phyloP scores from a whole-genome alignment of 2,888 invertebrate species.

The Idaea straminata region DNA sequence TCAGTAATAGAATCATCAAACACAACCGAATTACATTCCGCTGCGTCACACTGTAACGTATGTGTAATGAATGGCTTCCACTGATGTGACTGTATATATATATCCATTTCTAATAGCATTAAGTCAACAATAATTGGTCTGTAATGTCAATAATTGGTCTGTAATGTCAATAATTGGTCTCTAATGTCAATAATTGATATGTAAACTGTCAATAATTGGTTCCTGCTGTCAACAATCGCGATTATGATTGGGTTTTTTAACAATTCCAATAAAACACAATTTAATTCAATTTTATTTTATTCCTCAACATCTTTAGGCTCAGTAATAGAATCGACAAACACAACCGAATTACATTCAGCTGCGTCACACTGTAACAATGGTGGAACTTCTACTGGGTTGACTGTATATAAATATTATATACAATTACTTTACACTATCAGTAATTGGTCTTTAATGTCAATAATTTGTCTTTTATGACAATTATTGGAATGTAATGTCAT shows the following conservation, averaged over 20 bases:
- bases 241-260: too few species aligned
- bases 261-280: slow-evolving; percentile 12
- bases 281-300: slow-evolving; percentile 31
- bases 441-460: too few species aligned
- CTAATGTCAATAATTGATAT: too few species aligned
- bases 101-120: too few species aligned
- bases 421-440: too few species aligned
- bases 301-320: slow-evolving; percentile 70
- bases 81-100: slow-evolving; percentile 65
- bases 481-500: too few species aligned
- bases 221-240: too few species aligned
- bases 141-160: too few species aligned
- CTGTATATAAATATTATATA: slow-evolving; percentile 53
- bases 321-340: slow-evolving; percentile 71
- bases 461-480: too few species aligned
- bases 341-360: slow-evolving; percentile 67
- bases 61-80: slow-evolving; percentile 71
- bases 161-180: too few species aligned
- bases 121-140: too few species aligned
- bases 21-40: slow-evolving; percentile 69
- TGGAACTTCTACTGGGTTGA: slow-evolving; percentile 71
- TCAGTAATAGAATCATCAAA: slow-evolving; percentile 73
- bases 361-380: slow-evolving; percentile 73
- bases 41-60: slow-evolving; percentile 68
- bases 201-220: too few species aligned